Percentiles rank a stretch among this genome's conserved stretches.
Conservation (phyloP, 1,140 invertebrate species). For the Formica exsecta region DNA sequence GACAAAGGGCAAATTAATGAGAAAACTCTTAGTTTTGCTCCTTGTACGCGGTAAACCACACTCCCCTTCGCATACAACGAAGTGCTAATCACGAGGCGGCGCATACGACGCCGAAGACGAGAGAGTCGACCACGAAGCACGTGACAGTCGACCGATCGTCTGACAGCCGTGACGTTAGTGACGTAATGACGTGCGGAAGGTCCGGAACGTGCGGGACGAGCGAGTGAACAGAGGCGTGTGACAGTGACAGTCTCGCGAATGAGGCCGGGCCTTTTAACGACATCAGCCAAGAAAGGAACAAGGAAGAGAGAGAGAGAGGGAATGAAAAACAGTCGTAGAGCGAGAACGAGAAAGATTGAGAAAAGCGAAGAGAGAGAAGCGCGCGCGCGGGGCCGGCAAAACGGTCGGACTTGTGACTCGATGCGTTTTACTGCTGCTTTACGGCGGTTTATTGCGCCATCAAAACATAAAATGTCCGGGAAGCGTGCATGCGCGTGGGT, state of each 20-base stretch:
- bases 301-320: slow-evolving; percentile 42
- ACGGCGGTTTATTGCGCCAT: slow-evolving; percentile 86
- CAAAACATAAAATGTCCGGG: slow-evolving; percentile 86
- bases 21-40: not conserved
- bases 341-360: slow-evolving; percentile 50
- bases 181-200: slow-evolving; percentile 75
- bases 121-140: slow-evolving; percentile 46
- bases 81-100: slow-evolving; percentile 28
- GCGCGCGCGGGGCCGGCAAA: slow-evolving; percentile 33
- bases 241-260: slow-evolving; percentile 77
- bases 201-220: slow-evolving; percentile 67
- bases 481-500: slow-evolving; percentile 82
- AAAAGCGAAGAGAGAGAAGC: slow-evolving; percentile 35
- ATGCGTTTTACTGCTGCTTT: slow-evolving; percentile 87
- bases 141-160: slow-evolving; percentile 67
- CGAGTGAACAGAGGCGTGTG: slow-evolving; percentile 57
- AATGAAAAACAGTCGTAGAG: slow-evolving; percentile 10
- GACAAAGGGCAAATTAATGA: not conserved
- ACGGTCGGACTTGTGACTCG: slow-evolving; percentile 85
- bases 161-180: slow-evolving; percentile 67
- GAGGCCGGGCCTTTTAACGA: slow-evolving; percentile 79
- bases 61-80: not conserved
- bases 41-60: not conserved
- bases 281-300: slow-evolving; percentile 58
- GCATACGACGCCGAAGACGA: slow-evolving; percentile 23